Conservation (phyloP, 2,888 invertebrate genomes). For the Lithophane semibrunnea region DNA sequence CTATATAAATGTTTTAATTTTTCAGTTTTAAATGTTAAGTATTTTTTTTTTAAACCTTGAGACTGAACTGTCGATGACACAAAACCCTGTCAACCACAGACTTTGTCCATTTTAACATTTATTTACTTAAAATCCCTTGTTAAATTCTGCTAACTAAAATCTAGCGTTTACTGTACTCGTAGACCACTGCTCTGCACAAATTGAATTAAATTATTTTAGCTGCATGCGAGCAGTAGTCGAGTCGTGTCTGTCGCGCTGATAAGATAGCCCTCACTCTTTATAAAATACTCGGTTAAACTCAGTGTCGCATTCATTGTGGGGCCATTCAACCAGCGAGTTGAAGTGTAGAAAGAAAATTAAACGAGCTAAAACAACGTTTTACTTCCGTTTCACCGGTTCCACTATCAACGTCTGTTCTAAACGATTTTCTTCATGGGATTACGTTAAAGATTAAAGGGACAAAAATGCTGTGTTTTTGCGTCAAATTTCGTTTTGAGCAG, state of each 20-base stretch:
- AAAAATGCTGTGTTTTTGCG: no score
- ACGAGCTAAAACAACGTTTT: not conserved
- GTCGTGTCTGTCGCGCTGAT: conserved; percentile 20
- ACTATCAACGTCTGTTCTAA: not conserved
- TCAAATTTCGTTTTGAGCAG: no score
- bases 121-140: conserved; percentile 10
- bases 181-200: conserved; percentile 1
- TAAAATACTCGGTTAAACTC: conserved; percentile 11
- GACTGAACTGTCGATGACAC: no score
- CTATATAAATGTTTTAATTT: no score
- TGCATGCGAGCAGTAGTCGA: conserved; percentile 15
- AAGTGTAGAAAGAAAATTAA: not conserved
- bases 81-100: not conserved
- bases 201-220: conserved; percentile 13
- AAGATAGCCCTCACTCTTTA: conserved; percentile 23
- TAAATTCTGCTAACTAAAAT: not conserved
- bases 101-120: conserved; percentile 4
- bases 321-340: not conserved
- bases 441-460: no score
- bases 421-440: not conserved
- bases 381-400: no score
- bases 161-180: not conserved
- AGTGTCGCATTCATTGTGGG: conserved; percentile 17
- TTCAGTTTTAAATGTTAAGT: no score
- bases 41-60: no score